A percentile compares a stretch with the other conserved stretches of the same genome.
Evolutionary conservation across 2,888 invertebrate species (phyloP).

Genomic region (Ligdia adustata): DNA sequence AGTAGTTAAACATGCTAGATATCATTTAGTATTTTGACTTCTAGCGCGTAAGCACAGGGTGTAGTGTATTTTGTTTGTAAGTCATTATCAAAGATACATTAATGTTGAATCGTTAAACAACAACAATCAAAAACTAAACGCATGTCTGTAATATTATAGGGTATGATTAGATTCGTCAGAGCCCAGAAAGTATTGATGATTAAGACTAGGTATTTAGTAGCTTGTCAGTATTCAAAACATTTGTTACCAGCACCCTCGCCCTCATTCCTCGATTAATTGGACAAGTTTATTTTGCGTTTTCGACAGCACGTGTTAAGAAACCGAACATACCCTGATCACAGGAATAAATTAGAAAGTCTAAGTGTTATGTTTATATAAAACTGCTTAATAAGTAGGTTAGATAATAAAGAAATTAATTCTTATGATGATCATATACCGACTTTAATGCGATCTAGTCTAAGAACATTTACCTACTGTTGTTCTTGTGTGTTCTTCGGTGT

Average conservation of each 20-base stretch:
- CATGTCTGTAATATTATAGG: slow-evolving; percentile 38
- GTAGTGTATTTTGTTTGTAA: slow-evolving; percentile 56
- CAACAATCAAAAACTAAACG: slow-evolving; percentile 38
- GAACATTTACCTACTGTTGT: slow-evolving; percentile 15
- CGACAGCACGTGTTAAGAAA: slow-evolving; percentile 8
- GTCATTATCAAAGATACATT: too few relatives aligned
- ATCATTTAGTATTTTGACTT: slow-evolving; percentile 46
- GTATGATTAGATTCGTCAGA: too few relatives aligned
- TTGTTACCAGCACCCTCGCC: too few relatives aligned
- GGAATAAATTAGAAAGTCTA: slow-evolving; percentile 15
- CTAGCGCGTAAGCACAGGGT: slow-evolving; percentile 65
- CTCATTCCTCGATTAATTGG: too few relatives aligned
- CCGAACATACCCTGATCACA: slow-evolving; percentile 9
- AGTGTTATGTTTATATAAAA: slow-evolving; percentile 31
- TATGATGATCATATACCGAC: slow-evolving; percentile 34
- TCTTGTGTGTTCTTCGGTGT: slow-evolving; percentile 3
- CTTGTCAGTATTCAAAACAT: too few relatives aligned
- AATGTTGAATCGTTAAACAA: slow-evolving; percentile 34
- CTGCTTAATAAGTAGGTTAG: slow-evolving; percentile 29
- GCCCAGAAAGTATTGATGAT: too few relatives aligned
- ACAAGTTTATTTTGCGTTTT: slow-evolving; percentile 10
- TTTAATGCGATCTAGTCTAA: slow-evolving; percentile 29
- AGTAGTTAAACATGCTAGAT: slow-evolving; percentile 44
- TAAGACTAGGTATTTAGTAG: too few relatives aligned
- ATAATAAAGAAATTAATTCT: slow-evolving; percentile 35